phyloP scores from a whole-genome alignment of 2,797 vertebrate species.

The Orientallactaga sibirica region DNA sequence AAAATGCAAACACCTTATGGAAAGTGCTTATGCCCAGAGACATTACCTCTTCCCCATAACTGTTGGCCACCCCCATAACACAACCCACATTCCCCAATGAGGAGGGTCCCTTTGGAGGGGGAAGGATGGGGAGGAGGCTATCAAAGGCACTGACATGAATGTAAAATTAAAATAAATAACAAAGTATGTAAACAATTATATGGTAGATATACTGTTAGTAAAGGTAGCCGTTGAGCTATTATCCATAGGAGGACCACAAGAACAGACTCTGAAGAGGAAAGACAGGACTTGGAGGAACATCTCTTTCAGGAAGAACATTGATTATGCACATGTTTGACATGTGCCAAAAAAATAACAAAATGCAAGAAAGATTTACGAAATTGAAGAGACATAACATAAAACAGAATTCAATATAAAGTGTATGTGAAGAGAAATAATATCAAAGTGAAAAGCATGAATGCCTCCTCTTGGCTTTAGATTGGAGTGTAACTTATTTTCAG shows the following conservation, averaged over 20 bases:
- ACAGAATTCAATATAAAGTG: background rate
- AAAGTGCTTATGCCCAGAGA: background rate
- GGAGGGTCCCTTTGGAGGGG: no score
- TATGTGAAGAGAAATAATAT: background rate
- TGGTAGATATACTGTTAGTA: background rate
- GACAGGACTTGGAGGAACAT: background rate
- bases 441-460: background rate
- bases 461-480: background rate
- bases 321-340: background rate
- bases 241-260: background rate
- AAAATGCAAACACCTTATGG: background rate
- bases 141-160: no score
- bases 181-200: background rate
- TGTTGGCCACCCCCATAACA: no score
- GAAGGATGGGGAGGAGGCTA: no score
- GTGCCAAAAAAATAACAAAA: background rate
- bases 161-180: no score
- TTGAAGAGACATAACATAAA: background rate
- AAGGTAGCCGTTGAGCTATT: background rate
- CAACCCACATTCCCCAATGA: no score
- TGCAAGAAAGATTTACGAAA: background rate
- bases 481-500: background rate
- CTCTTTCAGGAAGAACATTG: background rate
- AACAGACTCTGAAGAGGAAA: background rate
- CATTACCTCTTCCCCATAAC: no score